Evolutionary conservation across 2,888 invertebrate genomes (phyloP).

Genomic region (Perithous albicinctus): DNA sequence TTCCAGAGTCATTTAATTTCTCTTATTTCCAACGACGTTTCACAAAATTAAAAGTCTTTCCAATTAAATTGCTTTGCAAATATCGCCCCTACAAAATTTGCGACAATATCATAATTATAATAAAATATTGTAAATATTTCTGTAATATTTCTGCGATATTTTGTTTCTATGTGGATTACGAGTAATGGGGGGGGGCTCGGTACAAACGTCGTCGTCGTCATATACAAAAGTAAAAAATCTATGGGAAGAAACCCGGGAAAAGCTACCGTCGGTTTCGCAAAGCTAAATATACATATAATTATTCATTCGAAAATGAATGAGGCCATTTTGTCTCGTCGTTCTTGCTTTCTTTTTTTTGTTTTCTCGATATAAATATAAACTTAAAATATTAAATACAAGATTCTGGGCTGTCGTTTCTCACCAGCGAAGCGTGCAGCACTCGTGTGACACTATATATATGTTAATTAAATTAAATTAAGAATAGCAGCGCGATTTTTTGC

Average conservation of each 20-base stretch:
- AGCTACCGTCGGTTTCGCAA: constrained; percentile 21
- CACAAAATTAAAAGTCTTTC: too few relatives aligned
- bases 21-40: too few relatives aligned
- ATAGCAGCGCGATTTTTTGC: not conserved
- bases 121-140: too few relatives aligned
- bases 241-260: constrained; percentile 6
- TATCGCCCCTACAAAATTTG: too few relatives aligned
- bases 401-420: constrained; percentile 39
- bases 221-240: constrained; percentile 64
- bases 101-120: too few relatives aligned
- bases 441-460: not conserved
- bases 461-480: constrained; percentile 11
- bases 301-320: constrained; percentile 33
- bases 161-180: too few relatives aligned
- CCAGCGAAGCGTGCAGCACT: constrained; percentile 61
- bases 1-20: too few relatives aligned
- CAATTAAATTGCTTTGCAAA: too few relatives aligned
- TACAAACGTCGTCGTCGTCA: constrained; percentile 27
- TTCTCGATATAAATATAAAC: constrained; percentile 16
- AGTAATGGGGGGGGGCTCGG: not conserved
- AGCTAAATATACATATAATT: constrained; percentile 6
- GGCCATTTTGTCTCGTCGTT: not conserved
- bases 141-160: too few relatives aligned
- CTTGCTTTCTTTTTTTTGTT: too few relatives aligned
- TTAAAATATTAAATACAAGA: constrained; percentile 57